Base-by-base conservation (phyloP, 2,888 invertebrate species). In the Lasioglossum vierecki region DNA sequence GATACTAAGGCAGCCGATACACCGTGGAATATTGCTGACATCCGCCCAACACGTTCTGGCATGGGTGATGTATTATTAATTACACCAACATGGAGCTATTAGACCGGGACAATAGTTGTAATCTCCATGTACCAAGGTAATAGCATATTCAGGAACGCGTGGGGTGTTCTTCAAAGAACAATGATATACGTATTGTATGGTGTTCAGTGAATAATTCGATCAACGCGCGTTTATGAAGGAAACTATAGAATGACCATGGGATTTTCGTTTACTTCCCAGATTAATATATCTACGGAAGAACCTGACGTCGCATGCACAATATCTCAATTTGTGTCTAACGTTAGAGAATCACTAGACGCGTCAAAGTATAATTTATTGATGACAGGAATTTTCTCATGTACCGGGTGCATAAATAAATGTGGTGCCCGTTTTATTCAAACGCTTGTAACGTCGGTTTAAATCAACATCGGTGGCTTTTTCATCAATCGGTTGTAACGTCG, bases 51-150 rank as follows among this genome's bases (percentile, higher is more conserved):
- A 73, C 76, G 82, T 76, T 78, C 81, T 80, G 53, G 80, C 80
- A 78, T 78, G 71, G 83, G 72, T 87, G 88, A 90, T 86, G 90
- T 86, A 88, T 90, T 91, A 91, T 91, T 90, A 91, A 90, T 91
- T 91, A 89, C 86, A 85, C 82, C 85, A 80, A 82, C 87, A 87
- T 83, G 83, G 76, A 83, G 80, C 89, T 86, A 91, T 90, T 90
- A 89, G 81, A 70, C 66, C 86, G 83, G 87, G 86, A 91, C 90
- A 91, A 91, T 91, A 80, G 84, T 76, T 66, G 68, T 88, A 89
- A 89, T 88, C 89, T 85, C 79, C 75, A 39, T 86, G 82, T 83
- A 80, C 81, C 46, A 75, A 80, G 82, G 72, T 84, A 87, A 86
- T 81, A 85, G 83, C 70, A 81, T 79, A 84, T 83, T 86, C 81